Evolutionary conservation across 2,888 invertebrate species (phyloP).

Genomic region (Brenthis hecate): DNA sequence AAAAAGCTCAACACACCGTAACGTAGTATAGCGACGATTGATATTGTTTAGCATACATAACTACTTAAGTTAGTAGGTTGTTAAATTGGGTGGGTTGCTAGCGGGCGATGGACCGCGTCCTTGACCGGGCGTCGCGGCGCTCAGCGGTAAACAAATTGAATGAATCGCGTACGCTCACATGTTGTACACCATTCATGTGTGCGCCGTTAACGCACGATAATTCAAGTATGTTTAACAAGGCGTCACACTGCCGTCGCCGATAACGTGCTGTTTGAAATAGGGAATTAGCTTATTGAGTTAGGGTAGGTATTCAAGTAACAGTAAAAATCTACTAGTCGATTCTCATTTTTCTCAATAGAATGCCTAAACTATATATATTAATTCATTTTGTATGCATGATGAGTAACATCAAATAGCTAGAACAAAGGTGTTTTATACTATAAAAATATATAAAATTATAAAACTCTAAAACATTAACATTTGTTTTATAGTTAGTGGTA

Average conservation of each 20-base stretch:
- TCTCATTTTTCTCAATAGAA: background rate
- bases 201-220: constrained; percentile 73
- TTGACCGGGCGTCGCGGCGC: constrained; percentile 70
- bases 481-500: constrained; percentile 9
- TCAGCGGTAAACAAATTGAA: constrained; percentile 77
- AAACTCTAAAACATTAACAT: constrained; percentile 6
- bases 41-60: constrained; percentile 32
- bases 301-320: background rate
- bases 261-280: constrained; percentile 34
- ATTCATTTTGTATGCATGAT: too few species aligned
- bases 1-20: constrained; percentile 10
- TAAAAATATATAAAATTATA: too few species aligned
- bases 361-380: too few species aligned
- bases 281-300: background rate
- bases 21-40: background rate
- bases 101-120: constrained; percentile 72
- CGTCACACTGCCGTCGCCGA: constrained; percentile 49
- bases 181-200: constrained; percentile 76
- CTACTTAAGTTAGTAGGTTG: constrained; percentile 27
- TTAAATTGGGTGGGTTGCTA: constrained; percentile 48
- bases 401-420: too few species aligned
- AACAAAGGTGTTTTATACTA: too few species aligned
- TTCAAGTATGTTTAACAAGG: constrained; percentile 69
- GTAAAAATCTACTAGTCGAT: background rate
- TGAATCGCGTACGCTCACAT: constrained; percentile 76